Base-by-base conservation (phyloP, 2,888 invertebrate genomes). In the Sarcophaga carnaria region DNA sequence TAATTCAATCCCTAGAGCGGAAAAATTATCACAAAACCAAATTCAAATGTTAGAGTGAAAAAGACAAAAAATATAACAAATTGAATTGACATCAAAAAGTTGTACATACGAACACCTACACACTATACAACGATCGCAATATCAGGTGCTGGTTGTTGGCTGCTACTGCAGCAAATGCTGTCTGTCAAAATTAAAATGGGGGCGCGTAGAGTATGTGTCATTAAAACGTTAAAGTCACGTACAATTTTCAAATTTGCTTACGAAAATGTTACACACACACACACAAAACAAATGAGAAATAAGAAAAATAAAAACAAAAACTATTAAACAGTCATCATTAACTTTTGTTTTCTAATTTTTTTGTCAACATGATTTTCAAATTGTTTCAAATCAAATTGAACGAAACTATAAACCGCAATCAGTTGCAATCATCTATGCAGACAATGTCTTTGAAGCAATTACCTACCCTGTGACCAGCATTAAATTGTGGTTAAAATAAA, bases 221-320 rank as follows among this genome's bases (percentile, higher is more conserved):
- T 82, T 79, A 71, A 54, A 75, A 71, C 59, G 67, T 45, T 47
- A 25, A 72, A 69, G 72, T 83, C 77, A 83, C 80, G 86, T 83
- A 86, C 8, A 74, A 54, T 45, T 76, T 63, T 69, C 8, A 70
- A 45, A 62, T 63, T 59, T 27, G 17, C 59, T 83, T 83, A 37
- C 3, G 10, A 37, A 8, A 37, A 10, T 37, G 37, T 37, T 37
- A 37, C 37, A 37, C 37, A 37, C 27, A 27, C 27, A 37, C 1
- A 37, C 6, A 37, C 6, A 37, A 27, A 27, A 0, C 62, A 72
- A 78, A 45, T 70, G 22, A 22, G 22, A 22, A 22, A 22, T 22
- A 22, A 22, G 22, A 22, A 22, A 22, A 54, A 54, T 25, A 20
- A 27, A 81, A 75, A 69, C 27, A 59, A 49, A 22, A 74, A 47